These are phyloP conservation scores for Oreochromis grahami DNA, from an alignment of 2,797 vertebrate species.

Conservation along the genomic window DNA sequence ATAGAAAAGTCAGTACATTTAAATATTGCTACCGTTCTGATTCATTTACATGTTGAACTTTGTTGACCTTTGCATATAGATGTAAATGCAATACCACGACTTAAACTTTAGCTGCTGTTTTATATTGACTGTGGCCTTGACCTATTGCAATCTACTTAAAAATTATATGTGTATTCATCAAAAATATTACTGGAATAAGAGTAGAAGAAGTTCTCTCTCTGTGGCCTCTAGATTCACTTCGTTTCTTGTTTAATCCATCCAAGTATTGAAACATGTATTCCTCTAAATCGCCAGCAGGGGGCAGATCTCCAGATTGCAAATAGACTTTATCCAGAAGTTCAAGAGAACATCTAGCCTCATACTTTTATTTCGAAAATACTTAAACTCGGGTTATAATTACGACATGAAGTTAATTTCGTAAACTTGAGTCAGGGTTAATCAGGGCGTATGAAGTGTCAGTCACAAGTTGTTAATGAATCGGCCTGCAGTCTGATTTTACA, in stretches of 20 bases:
- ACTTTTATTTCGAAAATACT: neutral
- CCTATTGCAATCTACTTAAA: neutral
- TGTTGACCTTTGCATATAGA: neutral
- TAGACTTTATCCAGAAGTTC: neutral
- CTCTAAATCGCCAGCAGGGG: neutral
- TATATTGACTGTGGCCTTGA: neutral
- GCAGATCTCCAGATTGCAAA: neutral
- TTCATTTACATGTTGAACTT: too few species aligned
- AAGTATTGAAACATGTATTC: neutral
- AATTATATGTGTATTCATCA: neutral
- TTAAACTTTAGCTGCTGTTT: neutral
- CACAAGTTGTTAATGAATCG: neutral
- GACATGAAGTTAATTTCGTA: neutral
- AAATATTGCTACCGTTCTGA: too few species aligned
- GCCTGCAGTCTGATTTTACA: neutral
- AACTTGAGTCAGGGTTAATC: neutral
- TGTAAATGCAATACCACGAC: neutral
- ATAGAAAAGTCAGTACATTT: too few species aligned
- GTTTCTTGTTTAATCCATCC: neutral
- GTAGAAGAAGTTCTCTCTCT: neutral
- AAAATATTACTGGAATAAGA: neutral
- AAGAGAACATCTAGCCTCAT: neutral
- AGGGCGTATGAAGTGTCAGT: neutral
- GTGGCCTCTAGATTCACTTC: neutral
- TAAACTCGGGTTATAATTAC: neutral